A percentile compares a stretch with the other conserved stretches of the same genome.
Conservation (phyloP, 2,888 invertebrate species). For the Alsophila aescularia region DNA sequence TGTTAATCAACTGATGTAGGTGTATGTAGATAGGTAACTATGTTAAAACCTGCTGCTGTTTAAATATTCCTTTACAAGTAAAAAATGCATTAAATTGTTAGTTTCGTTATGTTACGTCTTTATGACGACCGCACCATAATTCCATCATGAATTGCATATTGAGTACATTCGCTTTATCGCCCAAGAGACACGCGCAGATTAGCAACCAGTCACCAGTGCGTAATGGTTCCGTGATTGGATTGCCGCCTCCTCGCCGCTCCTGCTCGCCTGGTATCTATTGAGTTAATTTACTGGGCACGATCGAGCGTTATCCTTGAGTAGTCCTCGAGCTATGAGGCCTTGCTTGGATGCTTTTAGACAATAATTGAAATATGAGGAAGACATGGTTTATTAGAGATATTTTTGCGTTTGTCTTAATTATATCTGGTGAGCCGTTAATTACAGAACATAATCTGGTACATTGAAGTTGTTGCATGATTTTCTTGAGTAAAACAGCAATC, state of each 20-base stretch:
- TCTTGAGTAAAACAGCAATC: no score
- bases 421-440: no score
- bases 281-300: conserved; percentile 61
- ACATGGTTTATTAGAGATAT: neutral
- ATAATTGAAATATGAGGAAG: conserved; percentile 15
- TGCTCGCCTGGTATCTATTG: conserved; percentile 65
- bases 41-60: no score
- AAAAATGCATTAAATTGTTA: neutral
- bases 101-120: neutral
- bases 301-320: conserved; percentile 33
- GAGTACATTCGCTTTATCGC: conserved; percentile 12
- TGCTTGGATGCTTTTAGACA: conserved; percentile 14
- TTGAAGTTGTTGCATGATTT: no score
- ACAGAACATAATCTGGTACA: no score
- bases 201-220: conserved; percentile 31
- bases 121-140: neutral
- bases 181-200: conserved; percentile 20
- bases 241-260: conserved; percentile 62
- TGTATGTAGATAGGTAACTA: no score
- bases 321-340: conserved; percentile 10
- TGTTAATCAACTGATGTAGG: no score
- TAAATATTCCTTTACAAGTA: no score
- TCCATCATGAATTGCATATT: conserved; percentile 15
- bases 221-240: conserved; percentile 74
- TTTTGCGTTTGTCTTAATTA: no score